A percentile compares a stretch with the other conserved stretches of the same genome.
phyloP scores from a whole-genome alignment of 2,888 invertebrate genomes.

The Sisyra nigra region DNA sequence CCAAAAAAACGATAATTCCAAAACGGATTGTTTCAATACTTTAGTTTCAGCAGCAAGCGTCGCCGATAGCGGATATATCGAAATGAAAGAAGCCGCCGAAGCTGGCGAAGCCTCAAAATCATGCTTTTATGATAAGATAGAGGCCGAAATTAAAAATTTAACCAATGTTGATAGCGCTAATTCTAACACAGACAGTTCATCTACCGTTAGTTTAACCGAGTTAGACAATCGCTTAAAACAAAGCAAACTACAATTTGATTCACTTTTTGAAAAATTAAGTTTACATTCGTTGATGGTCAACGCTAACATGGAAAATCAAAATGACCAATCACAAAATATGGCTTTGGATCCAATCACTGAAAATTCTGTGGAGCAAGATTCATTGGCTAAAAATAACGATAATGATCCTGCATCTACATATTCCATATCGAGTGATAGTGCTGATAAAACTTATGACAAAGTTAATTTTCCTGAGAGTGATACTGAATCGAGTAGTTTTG shows the following conservation, averaged over 20 bases:
- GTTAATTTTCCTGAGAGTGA: not conserved
- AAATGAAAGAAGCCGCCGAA: not conserved
- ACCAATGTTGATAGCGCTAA: not conserved
- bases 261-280: slow-evolving; percentile 23
- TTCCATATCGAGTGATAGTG: not conserved
- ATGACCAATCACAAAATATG: not conserved
- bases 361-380: not conserved
- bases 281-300: slow-evolving; percentile 14
- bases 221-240: slow-evolving; percentile 17
- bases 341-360: slow-evolving; percentile 3
- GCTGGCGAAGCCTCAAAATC: not conserved
- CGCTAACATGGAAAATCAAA: slow-evolving; percentile 7
- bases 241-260: slow-evolving; percentile 23
- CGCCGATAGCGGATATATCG: slow-evolving; percentile 1
- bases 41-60: not conserved
- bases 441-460: not conserved
- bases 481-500: slow-evolving; percentile 4
- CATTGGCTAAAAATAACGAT: too few species aligned
- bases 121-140: not conserved
- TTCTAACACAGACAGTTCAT: slow-evolving; percentile 3
- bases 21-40: not conserved
- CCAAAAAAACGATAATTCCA: too few species aligned
- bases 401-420: not conserved
- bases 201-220: not conserved
- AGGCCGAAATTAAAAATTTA: not conserved